Conservation (phyloP, 2,113 vertebrate species). For the Orthonyx spaldingii region DNA sequence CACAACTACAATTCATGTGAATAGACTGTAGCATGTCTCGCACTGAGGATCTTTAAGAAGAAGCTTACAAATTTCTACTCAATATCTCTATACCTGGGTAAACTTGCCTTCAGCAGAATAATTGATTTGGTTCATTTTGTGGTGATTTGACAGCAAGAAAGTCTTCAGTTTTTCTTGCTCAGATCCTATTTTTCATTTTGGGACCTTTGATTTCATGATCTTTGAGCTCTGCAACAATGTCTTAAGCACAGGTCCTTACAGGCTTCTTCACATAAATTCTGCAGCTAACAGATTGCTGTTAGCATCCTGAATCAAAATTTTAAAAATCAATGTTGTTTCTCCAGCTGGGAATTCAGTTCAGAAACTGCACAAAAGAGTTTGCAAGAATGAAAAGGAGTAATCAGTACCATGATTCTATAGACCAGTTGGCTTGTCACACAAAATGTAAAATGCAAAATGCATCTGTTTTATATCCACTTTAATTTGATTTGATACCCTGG, state of each 20-base stretch:
- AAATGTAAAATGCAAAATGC: no score
- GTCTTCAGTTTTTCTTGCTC: not conserved
- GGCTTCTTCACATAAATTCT: not conserved
- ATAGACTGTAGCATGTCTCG: rapidly evolving
- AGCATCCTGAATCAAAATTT: not conserved
- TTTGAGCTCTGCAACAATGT: not conserved
- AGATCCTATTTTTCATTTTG: not conserved
- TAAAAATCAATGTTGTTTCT: not conserved
- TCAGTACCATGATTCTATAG: not conserved
- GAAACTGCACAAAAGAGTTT: not conserved
- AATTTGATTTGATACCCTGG: not conserved
- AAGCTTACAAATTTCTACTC: not conserved
- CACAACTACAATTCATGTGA: not conserved
- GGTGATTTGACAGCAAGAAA: not conserved
- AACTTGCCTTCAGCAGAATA: not conserved
- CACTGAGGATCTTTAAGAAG: not conserved
- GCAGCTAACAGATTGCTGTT: not conserved
- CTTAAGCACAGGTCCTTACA: not conserved
- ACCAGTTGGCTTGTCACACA: not conserved
- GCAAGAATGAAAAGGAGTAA: not conserved
- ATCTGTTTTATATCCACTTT: not conserved
- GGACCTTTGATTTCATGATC: not conserved
- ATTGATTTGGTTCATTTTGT: not conserved
- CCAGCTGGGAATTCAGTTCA: not conserved
- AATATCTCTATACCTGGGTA: not conserved